Conservation (phyloP, 1,140 invertebrate species). For the Parapsyche elsis region DNA sequence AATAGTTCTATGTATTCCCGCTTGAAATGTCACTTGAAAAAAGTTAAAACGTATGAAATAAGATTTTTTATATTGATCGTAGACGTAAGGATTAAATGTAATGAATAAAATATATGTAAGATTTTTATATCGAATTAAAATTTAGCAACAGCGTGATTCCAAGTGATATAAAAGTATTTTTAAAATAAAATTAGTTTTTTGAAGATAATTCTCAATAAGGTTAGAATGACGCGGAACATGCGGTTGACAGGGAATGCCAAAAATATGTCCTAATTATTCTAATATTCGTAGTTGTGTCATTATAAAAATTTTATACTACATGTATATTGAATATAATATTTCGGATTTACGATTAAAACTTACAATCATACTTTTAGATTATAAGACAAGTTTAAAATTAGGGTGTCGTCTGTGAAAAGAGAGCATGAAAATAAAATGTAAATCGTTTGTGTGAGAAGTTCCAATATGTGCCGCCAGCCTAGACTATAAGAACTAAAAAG, state of each 20-base stretch:
- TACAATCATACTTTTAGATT: conserved; percentile 20
- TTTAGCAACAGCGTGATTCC: conserved; percentile 55
- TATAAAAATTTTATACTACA: conserved; percentile 41
- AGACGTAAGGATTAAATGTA: conserved; percentile 34
- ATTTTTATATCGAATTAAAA: conserved; percentile 53
- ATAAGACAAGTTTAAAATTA: conserved; percentile 2
- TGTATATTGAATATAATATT: background rate
- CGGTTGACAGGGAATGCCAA: conserved; percentile 55
- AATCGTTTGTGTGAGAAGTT: background rate
- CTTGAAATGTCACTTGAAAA: background rate
- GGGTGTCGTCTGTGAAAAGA: background rate
- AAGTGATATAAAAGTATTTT: conserved; percentile 55
- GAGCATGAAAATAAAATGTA: background rate
- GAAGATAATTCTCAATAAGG: conserved; percentile 44
- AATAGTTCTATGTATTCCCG: too few relatives aligned
- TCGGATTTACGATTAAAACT: conserved; percentile 14
- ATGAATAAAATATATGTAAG: conserved; percentile 44
- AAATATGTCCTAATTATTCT: conserved; percentile 54
- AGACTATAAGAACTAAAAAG: background rate
- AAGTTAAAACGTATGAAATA: conserved; percentile 30
- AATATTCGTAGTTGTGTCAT: conserved; percentile 45
- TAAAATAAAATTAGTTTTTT: conserved; percentile 45
- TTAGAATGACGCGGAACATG: conserved; percentile 42
- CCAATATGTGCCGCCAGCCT: conserved; percentile 6
- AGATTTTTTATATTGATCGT: conserved; percentile 53